phyloP scores from a whole-genome alignment of 2,113 vertebrate species.

The Probosciger aterrimus region DNA sequence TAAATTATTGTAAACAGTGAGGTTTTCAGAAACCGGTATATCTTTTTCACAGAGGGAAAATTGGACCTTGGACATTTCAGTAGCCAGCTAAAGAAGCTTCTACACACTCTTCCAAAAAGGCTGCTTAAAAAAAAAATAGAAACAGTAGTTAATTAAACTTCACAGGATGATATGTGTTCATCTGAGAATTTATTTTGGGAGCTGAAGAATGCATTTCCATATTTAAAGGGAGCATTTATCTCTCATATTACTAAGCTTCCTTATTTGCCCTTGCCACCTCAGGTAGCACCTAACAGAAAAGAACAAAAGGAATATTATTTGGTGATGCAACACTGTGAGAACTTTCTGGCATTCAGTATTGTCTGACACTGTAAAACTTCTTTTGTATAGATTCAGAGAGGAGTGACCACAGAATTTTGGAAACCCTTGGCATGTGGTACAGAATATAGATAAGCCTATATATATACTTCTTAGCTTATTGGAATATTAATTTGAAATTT shows the following conservation, averaged over 20 bases:
- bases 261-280: constrained; percentile 13
- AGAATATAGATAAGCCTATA: background rate
- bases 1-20: background rate
- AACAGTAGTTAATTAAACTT: constrained; percentile 24
- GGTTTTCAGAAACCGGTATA: background rate
- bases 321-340: background rate
- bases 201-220: constrained; percentile 47
- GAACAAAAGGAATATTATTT: constrained; percentile 1
- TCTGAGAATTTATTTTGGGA: constrained; percentile 44
- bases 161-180: background rate
- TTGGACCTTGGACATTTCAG: background rate
- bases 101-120: background rate
- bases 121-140: background rate
- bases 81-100: background rate
- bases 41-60: background rate
- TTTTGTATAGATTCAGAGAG: background rate
- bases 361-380: background rate
- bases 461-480: background rate
- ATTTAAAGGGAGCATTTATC: constrained; percentile 37
- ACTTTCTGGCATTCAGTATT: background rate
- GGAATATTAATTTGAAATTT: background rate
- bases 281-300: background rate
- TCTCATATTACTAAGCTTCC: background rate
- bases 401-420: background rate
- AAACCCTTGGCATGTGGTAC: background rate